A percentile compares a stretch with the other conserved stretches of the same genome.
phyloP scores from a whole-genome alignment of 1,140 invertebrate species.

The Aphidius gifuensis region DNA sequence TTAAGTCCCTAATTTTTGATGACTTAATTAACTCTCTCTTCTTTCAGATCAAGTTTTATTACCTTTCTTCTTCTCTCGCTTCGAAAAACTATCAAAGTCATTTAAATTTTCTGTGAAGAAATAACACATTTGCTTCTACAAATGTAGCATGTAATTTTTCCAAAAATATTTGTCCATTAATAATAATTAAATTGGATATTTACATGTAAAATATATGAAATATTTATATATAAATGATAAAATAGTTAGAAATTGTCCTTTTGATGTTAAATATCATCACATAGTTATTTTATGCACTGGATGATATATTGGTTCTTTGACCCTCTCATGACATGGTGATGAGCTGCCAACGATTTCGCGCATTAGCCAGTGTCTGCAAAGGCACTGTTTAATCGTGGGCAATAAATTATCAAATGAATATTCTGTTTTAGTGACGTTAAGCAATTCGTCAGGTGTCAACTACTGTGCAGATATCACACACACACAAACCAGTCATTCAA shows the following conservation, averaged over 20 bases:
- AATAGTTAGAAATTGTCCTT: neutral
- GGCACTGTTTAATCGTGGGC: constrained; percentile 49
- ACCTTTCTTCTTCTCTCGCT: too few relatives aligned
- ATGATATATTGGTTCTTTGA: constrained; percentile 11
- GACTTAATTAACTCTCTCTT: too few relatives aligned
- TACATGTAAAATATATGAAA: neutral
- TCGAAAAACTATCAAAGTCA: too few relatives aligned
- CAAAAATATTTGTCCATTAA: too few relatives aligned
- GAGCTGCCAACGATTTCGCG: constrained; percentile 49
- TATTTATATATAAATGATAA: neutral
- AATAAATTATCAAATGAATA: constrained; percentile 58
- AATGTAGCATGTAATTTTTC: too few relatives aligned
- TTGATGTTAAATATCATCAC: too few relatives aligned
- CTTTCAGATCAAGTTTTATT: too few relatives aligned
- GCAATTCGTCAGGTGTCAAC: constrained; percentile 53
- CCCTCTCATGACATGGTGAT: constrained; percentile 34
- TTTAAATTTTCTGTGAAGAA: too few relatives aligned
- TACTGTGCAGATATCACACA: constrained; percentile 37
- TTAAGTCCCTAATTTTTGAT: too few relatives aligned
- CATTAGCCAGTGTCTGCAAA: constrained; percentile 50
- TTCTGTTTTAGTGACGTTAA: constrained; percentile 44
- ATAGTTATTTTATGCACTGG: neutral
- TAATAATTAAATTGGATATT: neutral
- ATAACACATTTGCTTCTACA: too few relatives aligned
- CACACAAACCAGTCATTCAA: constrained; percentile 12